Base-by-base conservation (phyloP, 2,113 vertebrate species). In the Muntiacus reevesi region DNA sequence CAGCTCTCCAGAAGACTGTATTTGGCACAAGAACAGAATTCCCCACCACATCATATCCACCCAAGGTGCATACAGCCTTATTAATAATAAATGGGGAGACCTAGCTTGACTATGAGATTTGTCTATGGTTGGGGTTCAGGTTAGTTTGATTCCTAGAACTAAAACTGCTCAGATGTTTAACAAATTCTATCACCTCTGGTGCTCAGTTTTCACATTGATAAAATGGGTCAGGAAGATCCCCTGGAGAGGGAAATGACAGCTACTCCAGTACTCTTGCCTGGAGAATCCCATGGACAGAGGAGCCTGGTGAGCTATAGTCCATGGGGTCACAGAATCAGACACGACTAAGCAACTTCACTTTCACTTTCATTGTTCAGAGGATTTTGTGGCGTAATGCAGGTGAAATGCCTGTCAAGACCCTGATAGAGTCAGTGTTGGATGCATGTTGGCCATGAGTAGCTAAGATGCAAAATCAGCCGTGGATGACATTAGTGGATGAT, bases 321-420 rank as follows among this genome's bases (percentile, higher is more conserved):
- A 12, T 40, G n/a, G n/a, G 67, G 19, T 71, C 0, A 0, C n/a
- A 71, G 64, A 40, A 21, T 71, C 19, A 0, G 67, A 23, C n/a
- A 40, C 0, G 2, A 40, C n/a, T 12, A n/a, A 40, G n/a, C n/a
- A 6, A 40, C n/a, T 40, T 40, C 19, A 23, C n/a, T 71, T 40
- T 40, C n/a, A 23, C n/a, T 89, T 54, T 25, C 55, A 33, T 21
- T 33, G 10, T 17, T 8, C 45, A 92, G 91, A 76, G 23, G 60
- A 12, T 71, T 74, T 79, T 23, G 11, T 64, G 88, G 19, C 16
- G 0, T 36, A 6, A 17, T 36, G 36, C 36, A 59, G 33, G 45
- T 27, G 28, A 40, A 83, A 45, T 21, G 23, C 33, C 23, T 30
- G 0, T 67, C 10, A 9, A 17, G 94, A 81, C 19, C 6, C 59